These are phyloP conservation scores for Sinohyriopsis cumingii DNA, from an alignment of 2,888 invertebrate species.

Conservation along the genomic window DNA sequence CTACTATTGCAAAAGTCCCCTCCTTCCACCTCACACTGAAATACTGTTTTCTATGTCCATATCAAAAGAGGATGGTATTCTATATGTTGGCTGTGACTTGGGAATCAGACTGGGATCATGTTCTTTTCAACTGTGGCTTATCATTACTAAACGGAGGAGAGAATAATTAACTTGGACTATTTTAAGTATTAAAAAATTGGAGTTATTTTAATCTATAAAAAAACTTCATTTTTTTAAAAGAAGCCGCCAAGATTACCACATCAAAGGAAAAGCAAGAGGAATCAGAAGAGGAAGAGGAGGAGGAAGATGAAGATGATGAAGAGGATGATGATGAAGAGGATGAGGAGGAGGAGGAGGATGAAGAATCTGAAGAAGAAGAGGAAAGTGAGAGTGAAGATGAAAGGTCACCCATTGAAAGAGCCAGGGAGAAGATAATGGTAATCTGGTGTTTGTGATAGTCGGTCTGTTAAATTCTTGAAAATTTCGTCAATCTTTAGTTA, in stretches of 20 bases:
- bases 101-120: too few species aligned
- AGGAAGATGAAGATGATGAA: conserved; percentile 65
- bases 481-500: too few species aligned
- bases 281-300: conserved; percentile 77
- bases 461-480: background rate
- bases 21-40: too few species aligned
- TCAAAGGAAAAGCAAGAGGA: conserved; percentile 80
- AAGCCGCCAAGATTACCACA: too few species aligned
- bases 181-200: too few species aligned
- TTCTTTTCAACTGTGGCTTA: too few species aligned
- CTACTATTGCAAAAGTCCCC: too few species aligned
- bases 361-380: conserved; percentile 72
- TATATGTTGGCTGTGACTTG: too few species aligned
- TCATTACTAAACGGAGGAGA: too few species aligned
- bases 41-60: background rate
- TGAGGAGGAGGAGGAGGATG: conserved; percentile 57
- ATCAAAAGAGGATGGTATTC: background rate
- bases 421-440: conserved; percentile 62
- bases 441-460: background rate
- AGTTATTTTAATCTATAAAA: too few species aligned
- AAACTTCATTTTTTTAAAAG: too few species aligned
- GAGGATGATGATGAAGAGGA: conserved; percentile 59
- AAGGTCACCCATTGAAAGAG: conserved; percentile 70
- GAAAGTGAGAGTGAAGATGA: conserved; percentile 73
- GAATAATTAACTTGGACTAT: too few species aligned